Evolutionary conservation across 2,113 vertebrate genomes (phyloP).

Genomic region (Tympanuchus pallidicinctus): DNA sequence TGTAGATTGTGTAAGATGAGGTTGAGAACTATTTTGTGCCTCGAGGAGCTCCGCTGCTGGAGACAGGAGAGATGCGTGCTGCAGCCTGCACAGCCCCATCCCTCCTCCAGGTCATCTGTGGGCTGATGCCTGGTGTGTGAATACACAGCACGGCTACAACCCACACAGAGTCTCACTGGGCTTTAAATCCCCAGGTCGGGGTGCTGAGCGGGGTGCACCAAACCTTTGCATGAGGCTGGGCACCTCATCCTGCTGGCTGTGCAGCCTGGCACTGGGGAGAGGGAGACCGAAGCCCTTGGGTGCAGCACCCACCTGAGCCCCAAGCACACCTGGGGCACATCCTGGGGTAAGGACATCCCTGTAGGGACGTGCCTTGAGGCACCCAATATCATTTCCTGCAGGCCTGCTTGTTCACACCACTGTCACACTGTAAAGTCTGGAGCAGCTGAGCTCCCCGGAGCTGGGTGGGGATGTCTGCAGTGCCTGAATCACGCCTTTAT

Average conservation of each 20-base stretch:
- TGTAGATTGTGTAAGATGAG: not conserved
- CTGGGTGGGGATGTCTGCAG: conserved; percentile 81
- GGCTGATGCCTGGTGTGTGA: not conserved
- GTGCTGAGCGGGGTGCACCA: not conserved
- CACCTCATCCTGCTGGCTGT: accelerated
- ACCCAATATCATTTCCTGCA: not conserved
- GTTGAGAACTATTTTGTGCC: not conserved
- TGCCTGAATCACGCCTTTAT: conserved; percentile 86
- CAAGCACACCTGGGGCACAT: not conserved
- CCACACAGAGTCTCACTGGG: accelerated
- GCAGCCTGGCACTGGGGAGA: not conserved
- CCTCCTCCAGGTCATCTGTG: not conserved
- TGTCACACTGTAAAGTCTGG: not conserved
- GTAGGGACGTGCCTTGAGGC: not conserved
- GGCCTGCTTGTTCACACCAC: not conserved
- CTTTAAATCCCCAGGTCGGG: accelerated
- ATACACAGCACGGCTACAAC: accelerated
- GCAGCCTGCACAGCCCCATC: accelerated
- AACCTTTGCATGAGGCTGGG: not conserved
- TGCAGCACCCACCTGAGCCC: accelerated
- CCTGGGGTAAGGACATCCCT: not conserved
- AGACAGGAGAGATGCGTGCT: not conserved
- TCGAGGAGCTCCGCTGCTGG: not conserved
- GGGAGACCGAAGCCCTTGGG: accelerated
- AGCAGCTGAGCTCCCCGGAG: conserved; percentile 7